Conservation (phyloP, 2,888 invertebrate species). For the Mesopsocus fuscifrons region DNA sequence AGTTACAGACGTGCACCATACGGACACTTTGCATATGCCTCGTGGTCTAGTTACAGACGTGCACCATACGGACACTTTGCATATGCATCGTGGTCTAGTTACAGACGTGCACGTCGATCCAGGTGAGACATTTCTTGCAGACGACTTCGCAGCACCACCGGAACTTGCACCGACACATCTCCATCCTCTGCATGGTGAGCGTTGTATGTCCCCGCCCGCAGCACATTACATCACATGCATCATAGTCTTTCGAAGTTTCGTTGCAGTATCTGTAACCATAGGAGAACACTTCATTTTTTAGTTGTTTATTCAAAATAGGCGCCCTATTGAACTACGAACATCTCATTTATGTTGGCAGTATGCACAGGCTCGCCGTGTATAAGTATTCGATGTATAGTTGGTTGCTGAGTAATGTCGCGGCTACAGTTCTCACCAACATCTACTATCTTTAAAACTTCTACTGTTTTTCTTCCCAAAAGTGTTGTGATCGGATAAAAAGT, state of each 20-base stretch:
- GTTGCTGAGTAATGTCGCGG: too few relatives aligned
- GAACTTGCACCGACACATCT: slow-evolving; percentile 68
- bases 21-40: too few relatives aligned
- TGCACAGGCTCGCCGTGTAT: not conserved
- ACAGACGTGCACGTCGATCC: slow-evolving; percentile 49
- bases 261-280: slow-evolving; percentile 43
- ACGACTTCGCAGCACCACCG: slow-evolving; percentile 77
- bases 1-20: too few relatives aligned
- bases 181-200: slow-evolving; percentile 42
- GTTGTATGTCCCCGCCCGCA: slow-evolving; percentile 65
- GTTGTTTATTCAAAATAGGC: too few relatives aligned
- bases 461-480: too few relatives aligned
- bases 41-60: too few relatives aligned
- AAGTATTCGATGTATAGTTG: too few relatives aligned
- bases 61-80: too few relatives aligned
- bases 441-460: too few relatives aligned
- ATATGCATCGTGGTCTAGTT: too few relatives aligned
- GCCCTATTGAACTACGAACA: not conserved
- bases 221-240: slow-evolving; percentile 62
- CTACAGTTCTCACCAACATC: too few relatives aligned
- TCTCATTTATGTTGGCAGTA: not conserved
- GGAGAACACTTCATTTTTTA: slow-evolving; percentile 2
- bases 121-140: slow-evolving; percentile 67
- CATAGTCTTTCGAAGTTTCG: slow-evolving; percentile 39
- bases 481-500: too few relatives aligned